phyloP scores from a whole-genome alignment of 1,140 invertebrate genomes.

The Cydia splendana region DNA sequence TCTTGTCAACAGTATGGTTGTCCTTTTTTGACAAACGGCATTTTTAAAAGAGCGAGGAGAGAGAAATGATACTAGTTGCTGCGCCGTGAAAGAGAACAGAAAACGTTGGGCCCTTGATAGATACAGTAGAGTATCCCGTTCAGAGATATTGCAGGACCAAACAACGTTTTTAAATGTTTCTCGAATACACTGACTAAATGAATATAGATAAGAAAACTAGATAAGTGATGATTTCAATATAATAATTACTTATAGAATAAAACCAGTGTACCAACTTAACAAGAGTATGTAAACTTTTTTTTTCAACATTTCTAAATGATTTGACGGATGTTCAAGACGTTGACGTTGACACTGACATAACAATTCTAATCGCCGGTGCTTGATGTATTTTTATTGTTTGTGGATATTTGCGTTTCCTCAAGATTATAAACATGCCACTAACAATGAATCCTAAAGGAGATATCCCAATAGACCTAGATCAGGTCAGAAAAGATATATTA shows the following conservation, averaged over 20 bases:
- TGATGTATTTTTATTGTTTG: background rate
- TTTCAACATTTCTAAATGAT: background rate
- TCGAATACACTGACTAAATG: background rate
- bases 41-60: too few species aligned
- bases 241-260: too few species aligned
- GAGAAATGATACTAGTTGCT: too few species aligned
- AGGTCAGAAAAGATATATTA: conserved; percentile 84
- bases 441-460: conserved; percentile 61
- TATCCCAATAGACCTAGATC: conserved; percentile 81
- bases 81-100: too few species aligned
- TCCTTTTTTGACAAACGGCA: too few species aligned
- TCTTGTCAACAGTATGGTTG: too few species aligned
- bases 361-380: background rate
- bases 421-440: conserved; percentile 40
- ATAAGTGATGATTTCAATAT: too few species aligned
- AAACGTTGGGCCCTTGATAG: too few species aligned
- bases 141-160: too few species aligned
- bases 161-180: background rate
- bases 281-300: background rate
- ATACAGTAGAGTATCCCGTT: too few species aligned
- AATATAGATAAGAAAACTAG: background rate
- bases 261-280: background rate
- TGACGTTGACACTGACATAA: background rate
- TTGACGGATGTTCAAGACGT: background rate
- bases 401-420: background rate